Evolutionary conservation across 2,113 vertebrate genomes (phyloP), one percentile per base, ranked within the genome.

Genomic region (Mus spicilegus): DNA sequence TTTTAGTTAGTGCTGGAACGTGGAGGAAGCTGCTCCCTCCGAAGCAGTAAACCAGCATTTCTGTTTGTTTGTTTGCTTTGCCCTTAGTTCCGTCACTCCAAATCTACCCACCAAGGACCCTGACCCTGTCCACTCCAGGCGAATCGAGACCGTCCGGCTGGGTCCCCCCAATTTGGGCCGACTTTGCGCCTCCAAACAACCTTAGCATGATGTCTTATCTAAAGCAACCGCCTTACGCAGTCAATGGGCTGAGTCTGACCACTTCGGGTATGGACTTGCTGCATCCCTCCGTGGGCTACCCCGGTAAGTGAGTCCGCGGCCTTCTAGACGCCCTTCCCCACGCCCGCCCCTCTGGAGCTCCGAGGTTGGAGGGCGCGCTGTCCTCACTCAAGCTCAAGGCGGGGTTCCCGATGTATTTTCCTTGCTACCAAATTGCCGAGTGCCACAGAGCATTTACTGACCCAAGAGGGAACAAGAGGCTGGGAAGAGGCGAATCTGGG

Each of bases 121-220:
- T 85, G 97, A 98, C 95, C 94, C 97, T 96, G 89, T 95, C 94
- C 93, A 81, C 72, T 49, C 94, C 93, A 0, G 54, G 90, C 12
- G 89, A 97, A 70, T 87, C 98, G 94, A 98, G 98, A 99, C 98
- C 99, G 98, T 98, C 99, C 97, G 98, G 98, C 98, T 98, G 97
- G 97, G 96, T 98, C 89, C 95, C 96, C 96, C 95, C 96, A 77
- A 97, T 98, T 98, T 98, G 97, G 98, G 98, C 98, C 84, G 96
- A 96, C 96, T 98, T 97, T 94, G 96, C 97, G 90, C 97, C 97
- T 96, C 97, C 98, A 95, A 98, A 85, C 96, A 99, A 99, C 97
- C 99, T 99, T 99, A 99, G 98, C 99, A 99, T 99, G 99, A 99
- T 99, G 99, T 99, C 99, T 98, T 99, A 99, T 99, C 98, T 99